Percentiles rank a stretch among this genome's conserved stretches.
phyloP scores from a whole-genome alignment of 2,888 invertebrate genomes.

The Calameuta filiformis region DNA sequence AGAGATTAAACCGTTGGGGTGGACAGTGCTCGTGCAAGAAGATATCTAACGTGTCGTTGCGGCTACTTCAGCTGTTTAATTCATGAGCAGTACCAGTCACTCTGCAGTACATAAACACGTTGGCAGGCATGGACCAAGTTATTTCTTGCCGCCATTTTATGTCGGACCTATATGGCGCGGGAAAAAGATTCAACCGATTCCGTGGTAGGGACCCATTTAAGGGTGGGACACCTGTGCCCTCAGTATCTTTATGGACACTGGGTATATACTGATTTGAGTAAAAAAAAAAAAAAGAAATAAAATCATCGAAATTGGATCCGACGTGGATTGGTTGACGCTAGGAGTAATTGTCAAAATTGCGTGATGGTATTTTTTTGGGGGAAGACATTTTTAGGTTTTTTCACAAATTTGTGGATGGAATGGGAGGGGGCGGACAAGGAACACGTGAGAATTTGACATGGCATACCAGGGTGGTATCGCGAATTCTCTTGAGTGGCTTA shows the following conservation, averaged over 20 bases:
- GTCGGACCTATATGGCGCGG: constrained; percentile 44
- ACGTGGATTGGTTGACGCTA: neutral
- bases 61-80: constrained; percentile 53
- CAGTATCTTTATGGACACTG: constrained; percentile 42
- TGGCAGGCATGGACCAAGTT: neutral
- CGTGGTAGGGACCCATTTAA: constrained; percentile 48
- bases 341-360: neutral
- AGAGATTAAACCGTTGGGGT: constrained; percentile 26
- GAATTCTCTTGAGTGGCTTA: neutral
- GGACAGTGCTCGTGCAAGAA: constrained; percentile 34
- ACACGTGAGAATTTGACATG: neutral
- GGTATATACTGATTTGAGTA: neutral
- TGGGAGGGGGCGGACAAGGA: neutral
- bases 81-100: constrained; percentile 43
- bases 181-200: constrained; percentile 45
- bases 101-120: neutral
- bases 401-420: neutral
- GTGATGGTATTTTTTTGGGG: neutral
- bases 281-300: neutral
- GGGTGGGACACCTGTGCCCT: constrained; percentile 53
- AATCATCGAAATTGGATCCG: neutral
- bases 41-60: constrained; percentile 47
- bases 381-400: neutral
- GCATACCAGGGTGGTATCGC: constrained; percentile 4
- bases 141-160: constrained; percentile 3